These are phyloP conservation scores for Drosophila leontia DNA, from an alignment of 1,140 invertebrate genomes.

Conservation along the genomic window DNA sequence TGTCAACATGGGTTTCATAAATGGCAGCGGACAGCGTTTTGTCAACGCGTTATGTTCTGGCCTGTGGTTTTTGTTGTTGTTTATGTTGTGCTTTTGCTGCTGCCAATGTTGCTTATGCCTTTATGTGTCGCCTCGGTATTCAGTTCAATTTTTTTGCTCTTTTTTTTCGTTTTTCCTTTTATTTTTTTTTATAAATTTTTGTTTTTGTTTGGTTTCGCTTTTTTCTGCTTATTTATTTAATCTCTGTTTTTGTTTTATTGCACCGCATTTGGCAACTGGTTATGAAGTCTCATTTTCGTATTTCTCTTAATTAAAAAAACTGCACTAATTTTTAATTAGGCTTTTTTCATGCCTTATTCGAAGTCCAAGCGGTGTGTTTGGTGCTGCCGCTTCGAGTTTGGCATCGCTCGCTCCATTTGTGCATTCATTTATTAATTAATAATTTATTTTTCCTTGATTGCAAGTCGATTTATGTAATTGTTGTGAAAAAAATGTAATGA, in stretches of 20 bases:
- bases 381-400: conserved; percentile 9
- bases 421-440: conserved; percentile 49
- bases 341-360: conserved; percentile 44
- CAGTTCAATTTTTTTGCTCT: conserved; percentile 72
- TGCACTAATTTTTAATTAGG: conserved; percentile 81
- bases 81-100: conserved; percentile 20
- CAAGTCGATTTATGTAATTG: conserved; percentile 40
- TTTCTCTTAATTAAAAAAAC: conserved; percentile 82
- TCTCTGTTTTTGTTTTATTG: conserved; percentile 51
- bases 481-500: background rate
- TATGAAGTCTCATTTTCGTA: conserved; percentile 81
- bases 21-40: conserved; percentile 76
- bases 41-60: conserved; percentile 76
- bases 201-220: conserved; percentile 14
- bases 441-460: conserved; percentile 47
- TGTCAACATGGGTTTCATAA: conserved; percentile 82
- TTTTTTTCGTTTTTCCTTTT: conserved; percentile 44
- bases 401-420: conserved; percentile 25
- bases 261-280: conserved; percentile 77
- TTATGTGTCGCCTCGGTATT: conserved; percentile 77
- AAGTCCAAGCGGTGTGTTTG: conserved; percentile 12
- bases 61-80: conserved; percentile 30
- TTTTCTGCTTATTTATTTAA: conserved; percentile 49
- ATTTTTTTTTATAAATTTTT: conserved; percentile 5
- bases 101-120: conserved; percentile 66